A percentile compares a stretch with the other conserved stretches of the same genome.
phyloP scores from a whole-genome alignment of 2,888 invertebrate genomes.

The Nysson spinosus region DNA sequence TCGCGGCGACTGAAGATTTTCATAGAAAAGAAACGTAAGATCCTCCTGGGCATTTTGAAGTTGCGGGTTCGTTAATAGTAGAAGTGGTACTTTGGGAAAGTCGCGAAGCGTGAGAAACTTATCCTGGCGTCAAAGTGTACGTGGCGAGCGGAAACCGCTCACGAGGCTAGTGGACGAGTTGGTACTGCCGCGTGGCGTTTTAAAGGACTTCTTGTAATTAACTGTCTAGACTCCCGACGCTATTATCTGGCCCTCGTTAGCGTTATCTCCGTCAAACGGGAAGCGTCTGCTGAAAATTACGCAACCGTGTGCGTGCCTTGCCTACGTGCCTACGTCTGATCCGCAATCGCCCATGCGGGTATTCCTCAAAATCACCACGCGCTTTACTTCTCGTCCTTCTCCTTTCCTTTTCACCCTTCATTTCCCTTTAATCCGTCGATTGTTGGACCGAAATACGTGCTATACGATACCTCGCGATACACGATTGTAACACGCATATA shows the following conservation, averaged over 20 bases:
- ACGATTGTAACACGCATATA: too few species aligned
- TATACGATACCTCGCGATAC: too few species aligned
- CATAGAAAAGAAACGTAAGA: too few species aligned
- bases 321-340: conserved; percentile 24
- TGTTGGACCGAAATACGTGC: too few species aligned
- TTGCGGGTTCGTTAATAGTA: conserved; percentile 41
- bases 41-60: neutral
- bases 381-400: neutral
- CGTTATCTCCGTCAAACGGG: conserved; percentile 74
- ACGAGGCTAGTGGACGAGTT: too few species aligned
- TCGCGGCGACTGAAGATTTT: too few species aligned
- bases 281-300: conserved; percentile 61
- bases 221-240: conserved; percentile 74
- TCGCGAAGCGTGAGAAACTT: conserved; percentile 8
- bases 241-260: conserved; percentile 75
- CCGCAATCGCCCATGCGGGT: conserved; percentile 8
- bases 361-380: neutral
- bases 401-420: neutral
- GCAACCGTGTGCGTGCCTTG: conserved; percentile 34
- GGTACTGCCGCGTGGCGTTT: conserved; percentile 61
- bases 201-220: conserved; percentile 73
- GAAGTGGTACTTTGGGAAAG: conserved; percentile 10
- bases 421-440: too few species aligned
- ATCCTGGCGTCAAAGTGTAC: conserved; percentile 28
- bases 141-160: conserved; percentile 43